Evolutionary conservation across 2,113 vertebrate genomes (phyloP).

Genomic region (Eublepharis macularius): DNA sequence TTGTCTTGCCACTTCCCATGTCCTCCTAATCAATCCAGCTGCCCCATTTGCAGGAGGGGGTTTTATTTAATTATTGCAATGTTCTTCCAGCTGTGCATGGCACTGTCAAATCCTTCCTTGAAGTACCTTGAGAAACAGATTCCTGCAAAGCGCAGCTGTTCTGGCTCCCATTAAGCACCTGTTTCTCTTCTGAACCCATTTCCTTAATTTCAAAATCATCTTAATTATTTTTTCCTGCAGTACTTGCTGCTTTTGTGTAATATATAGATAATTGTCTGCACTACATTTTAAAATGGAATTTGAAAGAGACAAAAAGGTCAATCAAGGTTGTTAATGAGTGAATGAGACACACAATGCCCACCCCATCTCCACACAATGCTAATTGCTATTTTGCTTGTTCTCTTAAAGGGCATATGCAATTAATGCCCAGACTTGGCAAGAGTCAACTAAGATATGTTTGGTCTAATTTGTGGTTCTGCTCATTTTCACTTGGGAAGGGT

Average conservation of each 20-base stretch:
- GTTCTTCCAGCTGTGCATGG: constrained; percentile 49
- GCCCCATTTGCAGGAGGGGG: constrained; percentile 58
- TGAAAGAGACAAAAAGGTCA: constrained; percentile 38
- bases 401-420: constrained; percentile 36
- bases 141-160: constrained; percentile 65
- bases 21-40: constrained; percentile 59
- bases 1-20: constrained; percentile 51
- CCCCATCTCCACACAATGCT: background rate
- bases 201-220: constrained; percentile 66
- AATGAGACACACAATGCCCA: background rate
- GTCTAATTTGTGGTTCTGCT: no score
- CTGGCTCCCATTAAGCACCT: constrained; percentile 67
- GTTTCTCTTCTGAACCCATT: constrained; percentile 63
- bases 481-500: no score
- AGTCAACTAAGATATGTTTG: background rate
- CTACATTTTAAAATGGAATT: constrained; percentile 30
- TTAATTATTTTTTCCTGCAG: constrained; percentile 65
- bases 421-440: constrained; percentile 29
- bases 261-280: constrained; percentile 33
- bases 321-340: constrained; percentile 34
- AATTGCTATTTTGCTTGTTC: background rate
- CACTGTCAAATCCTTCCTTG: constrained; percentile 28
- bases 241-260: constrained; percentile 52
- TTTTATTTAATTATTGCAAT: constrained; percentile 61
- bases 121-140: constrained; percentile 18